These are phyloP conservation scores for Drosophila multiciliata DNA, from an alignment of 2,888 invertebrate species.

Conservation along the genomic window DNA sequence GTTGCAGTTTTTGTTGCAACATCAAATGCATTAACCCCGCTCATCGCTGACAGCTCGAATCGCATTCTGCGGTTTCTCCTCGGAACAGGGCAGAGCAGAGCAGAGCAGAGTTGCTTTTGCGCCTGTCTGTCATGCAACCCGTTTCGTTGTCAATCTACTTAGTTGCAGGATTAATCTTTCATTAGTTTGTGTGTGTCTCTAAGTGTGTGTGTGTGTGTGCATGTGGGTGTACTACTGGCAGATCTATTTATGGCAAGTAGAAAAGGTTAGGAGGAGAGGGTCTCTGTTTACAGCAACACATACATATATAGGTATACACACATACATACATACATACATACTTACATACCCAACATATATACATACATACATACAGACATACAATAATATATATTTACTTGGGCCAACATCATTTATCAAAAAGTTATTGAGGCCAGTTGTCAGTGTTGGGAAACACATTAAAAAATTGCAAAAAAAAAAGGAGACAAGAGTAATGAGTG, in stretches of 20 bases:
- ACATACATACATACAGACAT: not conserved
- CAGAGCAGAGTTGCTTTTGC: slow-evolving; percentile 16
- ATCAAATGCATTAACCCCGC: slow-evolving; percentile 76
- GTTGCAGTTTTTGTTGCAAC: slow-evolving; percentile 55
- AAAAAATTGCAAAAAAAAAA: not conserved
- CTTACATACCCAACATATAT: not conserved
- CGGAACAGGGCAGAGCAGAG: not conserved
- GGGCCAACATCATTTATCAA: slow-evolving; percentile 6
- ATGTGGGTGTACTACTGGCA: not conserved
- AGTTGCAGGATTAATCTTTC: slow-evolving; percentile 51
- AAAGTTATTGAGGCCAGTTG: slow-evolving; percentile 14
- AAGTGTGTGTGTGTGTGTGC: not conserved
- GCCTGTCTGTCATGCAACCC: slow-evolving; percentile 35
- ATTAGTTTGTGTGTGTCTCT: slow-evolving; percentile 21
- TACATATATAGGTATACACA: too few species aligned
- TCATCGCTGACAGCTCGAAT: slow-evolving; percentile 76
- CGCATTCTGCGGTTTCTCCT: slow-evolving; percentile 45
- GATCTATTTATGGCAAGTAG: not conserved
- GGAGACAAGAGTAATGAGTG: not conserved
- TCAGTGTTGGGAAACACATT: not conserved
- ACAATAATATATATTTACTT: not conserved
- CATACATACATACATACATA: too few species aligned
- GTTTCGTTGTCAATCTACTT: slow-evolving; percentile 56
- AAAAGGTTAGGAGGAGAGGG: not conserved
- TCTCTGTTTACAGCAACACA: not conserved